A percentile compares a stretch with the other conserved stretches of the same genome.
phyloP scores from a whole-genome alignment of 2,888 invertebrate species.

The Coelopa pilipes region DNA sequence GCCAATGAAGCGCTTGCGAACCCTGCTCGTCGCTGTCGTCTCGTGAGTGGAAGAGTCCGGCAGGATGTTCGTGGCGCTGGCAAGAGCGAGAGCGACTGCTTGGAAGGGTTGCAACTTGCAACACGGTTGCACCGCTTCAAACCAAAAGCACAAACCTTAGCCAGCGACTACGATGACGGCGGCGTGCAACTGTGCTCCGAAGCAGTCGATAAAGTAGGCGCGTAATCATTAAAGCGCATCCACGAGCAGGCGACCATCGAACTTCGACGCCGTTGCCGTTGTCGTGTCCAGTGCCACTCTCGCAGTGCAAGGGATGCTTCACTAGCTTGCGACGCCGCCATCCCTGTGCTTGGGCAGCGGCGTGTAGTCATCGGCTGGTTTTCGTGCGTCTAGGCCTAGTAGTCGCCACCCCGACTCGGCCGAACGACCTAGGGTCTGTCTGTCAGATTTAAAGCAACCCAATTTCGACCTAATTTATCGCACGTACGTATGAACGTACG shows the following conservation, averaged over 20 bases:
- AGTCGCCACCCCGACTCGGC: too few relatives aligned
- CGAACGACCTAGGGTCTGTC: not conserved
- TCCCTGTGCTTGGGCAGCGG: too few relatives aligned
- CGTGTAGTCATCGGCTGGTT: too few relatives aligned
- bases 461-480: conserved; percentile 28
- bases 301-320: not conserved
- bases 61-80: not conserved
- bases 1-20: too few relatives aligned
- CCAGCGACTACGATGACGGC: not conserved
- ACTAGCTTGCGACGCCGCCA: not conserved
- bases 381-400: too few relatives aligned
- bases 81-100: too few relatives aligned
- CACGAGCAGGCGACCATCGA: not conserved
- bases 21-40: not conserved
- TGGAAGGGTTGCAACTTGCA: conserved; percentile 28
- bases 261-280: not conserved
- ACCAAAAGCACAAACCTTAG: not conserved
- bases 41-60: conserved; percentile 15
- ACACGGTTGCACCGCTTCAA: conserved; percentile 18
- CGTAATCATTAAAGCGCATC: not conserved
- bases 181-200: not conserved
- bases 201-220: conserved; percentile 14
- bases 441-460: conserved; percentile 13
- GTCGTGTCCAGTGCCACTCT: not conserved
- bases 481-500: not conserved